Evolutionary conservation across 2,888 invertebrate species (phyloP).

Genomic region (Diogma glabrata): DNA sequence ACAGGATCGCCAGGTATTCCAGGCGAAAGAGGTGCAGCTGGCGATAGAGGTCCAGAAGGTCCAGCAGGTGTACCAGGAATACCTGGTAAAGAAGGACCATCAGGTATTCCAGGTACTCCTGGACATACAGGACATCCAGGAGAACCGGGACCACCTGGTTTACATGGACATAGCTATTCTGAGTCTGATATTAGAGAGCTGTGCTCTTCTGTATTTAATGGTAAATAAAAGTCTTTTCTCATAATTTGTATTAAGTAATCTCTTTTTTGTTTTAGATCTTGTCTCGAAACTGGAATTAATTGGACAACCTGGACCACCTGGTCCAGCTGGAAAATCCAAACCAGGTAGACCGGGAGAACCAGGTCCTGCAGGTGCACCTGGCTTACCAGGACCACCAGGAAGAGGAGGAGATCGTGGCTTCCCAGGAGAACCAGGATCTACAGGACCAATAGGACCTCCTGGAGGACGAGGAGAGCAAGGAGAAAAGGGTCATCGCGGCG

Average conservation of each 20-base stretch:
- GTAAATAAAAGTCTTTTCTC: constrained; percentile 40
- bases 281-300: background rate
- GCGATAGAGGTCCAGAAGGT: constrained; percentile 54
- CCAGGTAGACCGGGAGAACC: constrained; percentile 59
- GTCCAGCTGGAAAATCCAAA: constrained; percentile 51
- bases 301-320: constrained; percentile 42
- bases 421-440: constrained; percentile 56
- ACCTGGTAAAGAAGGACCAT: constrained; percentile 55
- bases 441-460: constrained; percentile 43
- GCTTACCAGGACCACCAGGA: constrained; percentile 44
- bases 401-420: constrained; percentile 55
- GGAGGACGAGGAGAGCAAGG: constrained; percentile 56
- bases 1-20: constrained; percentile 37
- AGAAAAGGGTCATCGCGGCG: constrained; percentile 59
- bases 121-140: constrained; percentile 56
- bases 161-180: constrained; percentile 35
- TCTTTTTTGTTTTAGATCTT: background rate
- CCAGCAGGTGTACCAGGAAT: constrained; percentile 64
- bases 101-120: constrained; percentile 26
- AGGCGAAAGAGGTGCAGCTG: constrained; percentile 37
- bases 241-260: background rate
- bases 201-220: constrained; percentile 55
- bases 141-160: constrained; percentile 48
- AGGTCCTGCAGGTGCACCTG: constrained; percentile 30
- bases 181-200: constrained; percentile 46